Evolutionary conservation across 2,797 vertebrate genomes (phyloP).

Genomic region (Bovichtus variegatus): DNA sequence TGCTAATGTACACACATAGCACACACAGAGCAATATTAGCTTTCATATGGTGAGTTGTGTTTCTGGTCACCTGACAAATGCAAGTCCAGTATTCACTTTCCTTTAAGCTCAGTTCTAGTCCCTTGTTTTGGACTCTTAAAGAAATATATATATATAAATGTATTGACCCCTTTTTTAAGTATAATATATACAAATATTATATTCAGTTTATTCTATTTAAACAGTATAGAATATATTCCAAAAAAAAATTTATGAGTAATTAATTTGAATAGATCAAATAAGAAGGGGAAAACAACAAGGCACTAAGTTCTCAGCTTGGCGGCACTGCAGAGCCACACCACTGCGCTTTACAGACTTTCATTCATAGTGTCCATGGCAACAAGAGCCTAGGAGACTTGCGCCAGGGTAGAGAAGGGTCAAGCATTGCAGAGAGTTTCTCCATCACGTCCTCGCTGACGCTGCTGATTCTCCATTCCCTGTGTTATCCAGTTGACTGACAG

Average conservation of each 20-base stretch:
- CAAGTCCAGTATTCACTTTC: too few species aligned
- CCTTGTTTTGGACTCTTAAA: too few species aligned
- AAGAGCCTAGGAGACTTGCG: constrained; percentile 59
- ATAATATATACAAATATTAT: background rate
- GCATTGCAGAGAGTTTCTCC: constrained; percentile 49
- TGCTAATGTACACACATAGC: background rate
- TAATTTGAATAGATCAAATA: background rate
- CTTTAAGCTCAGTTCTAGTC: too few species aligned
- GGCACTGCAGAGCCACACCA: constrained; percentile 52
- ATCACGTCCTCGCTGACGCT: constrained; percentile 54
- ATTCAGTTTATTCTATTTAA: background rate
- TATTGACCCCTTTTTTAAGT: too few species aligned
- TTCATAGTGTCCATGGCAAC: constrained; percentile 78
- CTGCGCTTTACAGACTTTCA: constrained; percentile 50
- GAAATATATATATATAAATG: too few species aligned
- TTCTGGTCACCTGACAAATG: background rate
- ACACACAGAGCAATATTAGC: background rate
- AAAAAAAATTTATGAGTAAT: background rate
- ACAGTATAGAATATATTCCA: background rate
- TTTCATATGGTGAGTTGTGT: background rate
- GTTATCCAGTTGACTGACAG: constrained; percentile 53
- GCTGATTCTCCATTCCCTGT: constrained; percentile 54
- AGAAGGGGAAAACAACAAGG: background rate
- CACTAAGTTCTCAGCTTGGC: constrained; percentile 12
- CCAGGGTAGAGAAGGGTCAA: constrained; percentile 63